Evolutionary conservation across 2,113 vertebrate genomes (phyloP).

Genomic region (Mionectes macconnelli): DNA sequence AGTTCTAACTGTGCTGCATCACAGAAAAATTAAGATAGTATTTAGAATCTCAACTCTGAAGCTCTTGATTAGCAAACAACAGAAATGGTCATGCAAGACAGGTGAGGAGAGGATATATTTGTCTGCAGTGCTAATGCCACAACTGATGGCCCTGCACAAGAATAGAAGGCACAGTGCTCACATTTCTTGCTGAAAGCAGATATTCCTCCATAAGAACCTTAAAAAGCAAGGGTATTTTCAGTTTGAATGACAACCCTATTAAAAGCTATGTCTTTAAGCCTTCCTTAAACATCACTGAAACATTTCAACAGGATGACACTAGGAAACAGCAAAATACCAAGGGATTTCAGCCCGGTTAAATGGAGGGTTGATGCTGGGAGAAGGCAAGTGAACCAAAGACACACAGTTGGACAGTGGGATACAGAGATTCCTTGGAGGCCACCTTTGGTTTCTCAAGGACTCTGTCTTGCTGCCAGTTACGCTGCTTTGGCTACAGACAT

Average conservation of each 20-base stretch:
- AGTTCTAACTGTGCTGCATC: not conserved
- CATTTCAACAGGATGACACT: not conserved
- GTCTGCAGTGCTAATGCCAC: not conserved
- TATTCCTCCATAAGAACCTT: not conserved
- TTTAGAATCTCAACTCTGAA: not conserved
- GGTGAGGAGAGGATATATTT: not conserved
- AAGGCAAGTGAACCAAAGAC: not conserved
- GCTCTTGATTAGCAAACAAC: not conserved
- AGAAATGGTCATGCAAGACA: not conserved
- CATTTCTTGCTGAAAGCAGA: not conserved
- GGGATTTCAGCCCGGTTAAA: not conserved
- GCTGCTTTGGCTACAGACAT: not conserved
- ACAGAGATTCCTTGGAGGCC: not conserved
- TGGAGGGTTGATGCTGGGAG: not conserved
- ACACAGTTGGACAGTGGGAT: accelerated
- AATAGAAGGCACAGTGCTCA: not conserved
- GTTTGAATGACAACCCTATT: not conserved
- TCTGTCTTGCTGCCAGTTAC: not conserved
- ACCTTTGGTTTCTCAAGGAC: not conserved
- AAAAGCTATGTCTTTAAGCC: not conserved
- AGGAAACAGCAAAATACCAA: not conserved
- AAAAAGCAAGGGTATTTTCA: not conserved
- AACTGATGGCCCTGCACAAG: not conserved
- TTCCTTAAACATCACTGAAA: not conserved
- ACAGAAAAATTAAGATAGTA: not conserved